Base-by-base conservation (phyloP, 2,797 vertebrate genomes). In the Danio kyathit region DNA sequence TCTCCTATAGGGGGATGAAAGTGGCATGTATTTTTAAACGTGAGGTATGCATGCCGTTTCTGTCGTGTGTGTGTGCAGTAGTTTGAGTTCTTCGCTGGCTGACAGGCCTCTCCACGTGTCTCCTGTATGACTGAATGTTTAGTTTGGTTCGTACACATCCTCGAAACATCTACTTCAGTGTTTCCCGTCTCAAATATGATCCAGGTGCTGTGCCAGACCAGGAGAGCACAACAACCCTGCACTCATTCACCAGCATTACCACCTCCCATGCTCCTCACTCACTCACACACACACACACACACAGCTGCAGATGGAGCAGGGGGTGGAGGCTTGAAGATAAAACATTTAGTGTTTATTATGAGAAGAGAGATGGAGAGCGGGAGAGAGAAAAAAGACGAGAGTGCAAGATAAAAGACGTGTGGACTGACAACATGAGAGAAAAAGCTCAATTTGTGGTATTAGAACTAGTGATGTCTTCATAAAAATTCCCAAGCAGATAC, bases 311-410 rank as follows among this genome's bases (percentile, higher is more conserved):
- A 69, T 79, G 88, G 80, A 61, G 44, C 56, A 81, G 79, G 77
- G 70, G 74, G 78, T 79, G 80, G 65, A 73, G 49, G 92, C 90
- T 91, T 90, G 88, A 90, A 93, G 93, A 95, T 95, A 94, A 95
- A 95, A 94, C 93, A 91, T 90, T 90, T 86, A 87, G 88, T 95
- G 95, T 96, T 96, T 96, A 96, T 95, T 95, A 94, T 95, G 94
- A 94, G 93, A 93, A 74, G 75, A 72, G 48, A 79, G 82, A 78
- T 44, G 71, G 76, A 66, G 52, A 80, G 80, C 12, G 38, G 66
- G 65, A 57, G 48, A 61, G 54, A 60, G 46, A 44, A 51, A 57
- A 46, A 63, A 48, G 75, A 51, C 2, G 49, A 76, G 49, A 72
- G 80, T n/a, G 56, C 56, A 76, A 71, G 65, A 82, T 76, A 82